These are phyloP conservation scores for Tolmerus cingulatus DNA, from an alignment of 2,888 invertebrate genomes.

Conservation along the genomic window DNA sequence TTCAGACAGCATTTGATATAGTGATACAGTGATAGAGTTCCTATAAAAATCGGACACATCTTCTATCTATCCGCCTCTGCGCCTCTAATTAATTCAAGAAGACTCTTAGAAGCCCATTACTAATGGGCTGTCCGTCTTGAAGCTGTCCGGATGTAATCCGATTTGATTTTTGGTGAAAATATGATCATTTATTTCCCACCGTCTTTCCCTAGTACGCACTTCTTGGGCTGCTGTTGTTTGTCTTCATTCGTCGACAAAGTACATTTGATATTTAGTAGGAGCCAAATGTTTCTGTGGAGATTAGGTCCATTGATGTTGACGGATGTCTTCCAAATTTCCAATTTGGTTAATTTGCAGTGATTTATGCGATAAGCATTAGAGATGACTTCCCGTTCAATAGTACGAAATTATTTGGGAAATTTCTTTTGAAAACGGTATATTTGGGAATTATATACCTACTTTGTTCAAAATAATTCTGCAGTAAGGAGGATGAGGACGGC, in stretches of 20 bases:
- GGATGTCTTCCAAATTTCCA: neutral
- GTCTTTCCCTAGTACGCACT: neutral
- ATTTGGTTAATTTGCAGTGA: neutral
- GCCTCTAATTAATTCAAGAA: neutral
- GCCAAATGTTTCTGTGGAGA: neutral
- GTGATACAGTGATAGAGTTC: neutral
- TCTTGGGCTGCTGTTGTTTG: neutral
- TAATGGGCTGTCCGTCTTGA: neutral
- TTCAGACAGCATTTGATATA: neutral
- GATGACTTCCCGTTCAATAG: neutral
- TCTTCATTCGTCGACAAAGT: neutral
- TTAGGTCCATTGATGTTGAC: neutral
- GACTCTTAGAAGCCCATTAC: neutral
- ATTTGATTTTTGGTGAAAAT: neutral
- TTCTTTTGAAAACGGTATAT: neutral
- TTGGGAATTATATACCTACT: neutral
- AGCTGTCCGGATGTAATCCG: neutral
- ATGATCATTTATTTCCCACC: neutral
- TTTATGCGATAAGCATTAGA: neutral
- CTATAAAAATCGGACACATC: neutral
- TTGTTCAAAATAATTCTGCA: neutral
- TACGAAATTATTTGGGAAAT: neutral
- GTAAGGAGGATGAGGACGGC: neutral
- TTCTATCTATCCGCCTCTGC: neutral
- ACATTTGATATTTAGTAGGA: neutral